Evolutionary conservation across 2,797 vertebrate genomes (phyloP).

Genomic region (Leptatherina wallacei): DNA sequence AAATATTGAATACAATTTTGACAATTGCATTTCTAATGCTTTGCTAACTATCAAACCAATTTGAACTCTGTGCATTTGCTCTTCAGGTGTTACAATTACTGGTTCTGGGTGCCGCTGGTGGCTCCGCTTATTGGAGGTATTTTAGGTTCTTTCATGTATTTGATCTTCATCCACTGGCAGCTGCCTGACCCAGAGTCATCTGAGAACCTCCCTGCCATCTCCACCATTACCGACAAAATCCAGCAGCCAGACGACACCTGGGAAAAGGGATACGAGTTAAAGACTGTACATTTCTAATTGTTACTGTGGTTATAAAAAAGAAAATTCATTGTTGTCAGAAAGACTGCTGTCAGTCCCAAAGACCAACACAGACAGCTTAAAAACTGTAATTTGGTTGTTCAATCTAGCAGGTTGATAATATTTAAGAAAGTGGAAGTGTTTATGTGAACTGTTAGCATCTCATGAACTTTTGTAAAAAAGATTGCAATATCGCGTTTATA

Average conservation of each 20-base stretch:
- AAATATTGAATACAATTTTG: background rate
- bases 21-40: no score
- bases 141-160: conserved; percentile 78
- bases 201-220: background rate
- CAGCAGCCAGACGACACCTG: conserved; percentile 5
- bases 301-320: background rate
- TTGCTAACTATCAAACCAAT: background rate
- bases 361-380: background rate
- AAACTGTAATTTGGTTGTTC: background rate
- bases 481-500: background rate
- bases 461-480: background rate
- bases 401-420: background rate
- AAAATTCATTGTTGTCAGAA: background rate
- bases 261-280: conserved; percentile 34
- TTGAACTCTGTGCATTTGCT: conserved; percentile 17
- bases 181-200: conserved; percentile 67
- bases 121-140: conserved; percentile 82
- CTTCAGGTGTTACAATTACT: conserved; percentile 83
- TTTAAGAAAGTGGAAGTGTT: background rate
- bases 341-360: background rate
- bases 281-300: conserved; percentile 42
- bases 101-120: conserved; percentile 89
- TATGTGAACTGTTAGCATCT: background rate
- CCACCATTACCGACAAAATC: conserved; percentile 31
- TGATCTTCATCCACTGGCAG: conserved; percentile 84